A percentile compares a stretch with the other conserved stretches of the same genome.
These are phyloP conservation scores for Gallinago jamesoni DNA, from an alignment of 2,113 vertebrate species.

Conservation along the genomic window DNA sequence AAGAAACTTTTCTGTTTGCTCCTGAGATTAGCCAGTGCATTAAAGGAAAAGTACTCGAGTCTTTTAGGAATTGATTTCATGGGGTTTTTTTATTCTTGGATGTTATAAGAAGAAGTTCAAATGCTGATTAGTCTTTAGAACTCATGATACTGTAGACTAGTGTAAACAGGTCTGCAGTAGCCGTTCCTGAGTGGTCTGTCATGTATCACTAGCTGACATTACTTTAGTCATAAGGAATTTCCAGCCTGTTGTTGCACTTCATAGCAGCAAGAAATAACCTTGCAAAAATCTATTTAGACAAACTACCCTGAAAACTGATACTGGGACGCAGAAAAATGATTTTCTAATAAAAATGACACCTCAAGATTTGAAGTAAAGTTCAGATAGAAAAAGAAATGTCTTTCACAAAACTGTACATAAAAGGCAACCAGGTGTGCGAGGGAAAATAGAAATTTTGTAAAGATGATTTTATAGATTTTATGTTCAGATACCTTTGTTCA, in stretches of 20 bases:
- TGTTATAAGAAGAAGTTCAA: neutral
- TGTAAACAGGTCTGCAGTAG: neutral
- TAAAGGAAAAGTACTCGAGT: neutral
- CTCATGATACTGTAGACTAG: neutral
- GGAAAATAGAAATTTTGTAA: neutral
- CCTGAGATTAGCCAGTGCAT: neutral
- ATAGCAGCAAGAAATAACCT: neutral
- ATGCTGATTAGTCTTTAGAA: neutral
- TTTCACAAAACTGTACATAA: neutral
- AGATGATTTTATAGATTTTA: neutral
- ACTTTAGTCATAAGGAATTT: constrained; percentile 4
- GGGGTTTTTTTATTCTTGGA: neutral
- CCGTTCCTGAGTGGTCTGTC: neutral
- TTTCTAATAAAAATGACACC: neutral
- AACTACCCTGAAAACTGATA: neutral
- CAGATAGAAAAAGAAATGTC: neutral
- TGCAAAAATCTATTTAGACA: neutral
- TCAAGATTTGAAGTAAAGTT: neutral
- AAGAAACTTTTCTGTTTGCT: neutral
- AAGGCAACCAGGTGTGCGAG: neutral
- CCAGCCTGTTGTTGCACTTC: neutral
- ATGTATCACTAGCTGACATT: neutral
- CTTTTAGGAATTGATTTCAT: neutral
- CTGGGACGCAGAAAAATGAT: neutral
- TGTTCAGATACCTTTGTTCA: neutral